Base-by-base conservation (phyloP, 2,113 vertebrate species). In the Oryzias melastigma region DNA sequence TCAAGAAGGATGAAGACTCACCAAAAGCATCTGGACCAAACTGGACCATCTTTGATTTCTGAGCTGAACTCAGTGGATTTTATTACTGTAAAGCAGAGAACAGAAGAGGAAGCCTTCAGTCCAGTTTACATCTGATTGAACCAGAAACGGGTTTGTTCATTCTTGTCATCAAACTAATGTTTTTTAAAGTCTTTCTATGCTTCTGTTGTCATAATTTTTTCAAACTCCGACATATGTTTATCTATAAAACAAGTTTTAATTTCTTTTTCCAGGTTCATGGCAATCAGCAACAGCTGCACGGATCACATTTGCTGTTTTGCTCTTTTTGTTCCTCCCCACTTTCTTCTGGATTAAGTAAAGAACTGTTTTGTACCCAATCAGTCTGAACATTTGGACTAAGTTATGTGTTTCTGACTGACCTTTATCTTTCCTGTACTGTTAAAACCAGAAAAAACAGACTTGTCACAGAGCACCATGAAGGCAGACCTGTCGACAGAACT, bases 291-390 rank as follows among this genome's bases (percentile, higher is more conserved):
- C 22, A 22, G 22, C 22, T 17, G 56, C 13, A 43, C 16, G 27
- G 0, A 22, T 49, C 13, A 13, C 52, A 16, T 10, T 14, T 12
- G 1, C 62, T 24, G 14, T 76, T 12, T 50, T 76, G 48, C 22
- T 6, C n/a, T 4, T 65, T 17, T 0, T 51, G 2, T n/a, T 51
- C 12, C 4, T 71, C 7, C 0, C 13, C 29, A 55, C 10, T 61
- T 57, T 75, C 20, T 14, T 77, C 0, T 59, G 51, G 22, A 40
- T 70, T 0, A 77, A 58, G 78, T 81, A 18, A 69, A 48, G 25
- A 43, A 5, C 22, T 22, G 22, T n/a, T 5, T 49, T 54, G 5
- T 22, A 57, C 4, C 47, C 19, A 5, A 27, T 4, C 25, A 3
- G 1, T 27, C 25, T 27, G 25, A 27, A 27, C 25, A 10, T 5